Conservation (phyloP, 2,888 invertebrate genomes). For the Eulithis testata region DNA sequence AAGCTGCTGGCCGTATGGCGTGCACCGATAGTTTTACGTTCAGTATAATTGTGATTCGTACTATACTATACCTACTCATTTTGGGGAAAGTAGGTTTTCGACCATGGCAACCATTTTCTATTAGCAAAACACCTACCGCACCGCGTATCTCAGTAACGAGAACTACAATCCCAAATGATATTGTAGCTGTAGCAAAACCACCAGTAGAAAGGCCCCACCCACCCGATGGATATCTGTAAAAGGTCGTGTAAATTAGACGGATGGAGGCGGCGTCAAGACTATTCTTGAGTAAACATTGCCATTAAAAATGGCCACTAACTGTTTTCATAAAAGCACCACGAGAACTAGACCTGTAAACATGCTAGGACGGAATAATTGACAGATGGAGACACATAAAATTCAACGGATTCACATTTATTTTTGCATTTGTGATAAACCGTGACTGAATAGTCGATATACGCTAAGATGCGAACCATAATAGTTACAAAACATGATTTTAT, state of each 20-base stretch:
- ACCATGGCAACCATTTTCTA: no score
- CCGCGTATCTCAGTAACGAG: no score
- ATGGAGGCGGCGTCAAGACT: not conserved
- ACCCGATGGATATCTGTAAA: not conserved
- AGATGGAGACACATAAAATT: slow-evolving; percentile 24
- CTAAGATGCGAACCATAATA: no score
- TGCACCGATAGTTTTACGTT: not conserved
- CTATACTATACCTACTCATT: no score
- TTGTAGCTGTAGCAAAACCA: not conserved
- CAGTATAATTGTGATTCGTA: no score
- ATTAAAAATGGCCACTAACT: slow-evolving; percentile 47
- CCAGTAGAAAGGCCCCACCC: not conserved
- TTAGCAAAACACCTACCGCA: no score
- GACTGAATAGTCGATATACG: no score
- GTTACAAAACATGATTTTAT: slow-evolving; percentile 1
- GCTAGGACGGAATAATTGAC: slow-evolving; percentile 32
- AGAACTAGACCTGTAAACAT: slow-evolving; percentile 42
- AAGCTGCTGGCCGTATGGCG: not conserved
- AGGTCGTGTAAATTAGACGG: not conserved
- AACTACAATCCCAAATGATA: not conserved
- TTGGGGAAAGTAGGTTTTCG: no score
- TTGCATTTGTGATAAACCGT: slow-evolving; percentile 15
- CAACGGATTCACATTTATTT: slow-evolving; percentile 16
- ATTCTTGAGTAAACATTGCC: not conserved
- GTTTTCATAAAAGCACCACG: slow-evolving; percentile 48